Base-by-base conservation (phyloP, 2,797 vertebrate genomes). In the Octomys mimax region DNA sequence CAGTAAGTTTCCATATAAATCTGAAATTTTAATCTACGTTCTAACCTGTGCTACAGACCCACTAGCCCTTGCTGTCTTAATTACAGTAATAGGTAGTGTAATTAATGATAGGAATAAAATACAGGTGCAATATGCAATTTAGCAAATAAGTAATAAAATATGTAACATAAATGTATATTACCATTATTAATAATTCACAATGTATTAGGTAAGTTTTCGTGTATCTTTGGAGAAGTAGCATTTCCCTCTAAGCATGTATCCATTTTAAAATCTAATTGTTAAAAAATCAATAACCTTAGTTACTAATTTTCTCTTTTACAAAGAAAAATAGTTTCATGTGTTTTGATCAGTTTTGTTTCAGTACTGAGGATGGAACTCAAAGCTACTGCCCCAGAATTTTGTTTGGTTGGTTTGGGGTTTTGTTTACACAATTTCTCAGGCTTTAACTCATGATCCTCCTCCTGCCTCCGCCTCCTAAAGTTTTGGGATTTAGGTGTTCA, bases 261-360 rank as follows among this genome's bases (percentile, higher is more conserved):
- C 78, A 61, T 87, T 82, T 88, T 54, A 91, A 96, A 96, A 18
- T 46, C 62, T 83, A 88, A 82, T 83, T 93, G 10, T 92, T n/a
- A 5, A 10, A 66, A 77, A 94, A 84, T 18, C 28, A 87, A 19
- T 3, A 16, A 28, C 82, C 91, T 71, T 39, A 66, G 33, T 78
- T 81, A 21, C 14, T 42, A 54, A 91, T 82, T 7, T 54, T 61
- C 21, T 87, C 70, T 61, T 92, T 88, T 79, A 57, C 59, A 52
- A 64, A 91, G 61, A 92, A 81, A 79, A 94, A 42, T 21, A 12
- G 49, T 90, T 64, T 84, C n/a, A 42, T 88, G 0, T 68, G 6
- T 62, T 19, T 89, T 24, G 8, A 0, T 84, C 6, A 28, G 49
- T 54, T 79, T 52, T 78, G 26, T 52, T 33, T 54, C 42, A 49